These are phyloP conservation scores for Parnassius mnemosyne DNA, from an alignment of 2,888 invertebrate genomes.

Conservation along the genomic window DNA sequence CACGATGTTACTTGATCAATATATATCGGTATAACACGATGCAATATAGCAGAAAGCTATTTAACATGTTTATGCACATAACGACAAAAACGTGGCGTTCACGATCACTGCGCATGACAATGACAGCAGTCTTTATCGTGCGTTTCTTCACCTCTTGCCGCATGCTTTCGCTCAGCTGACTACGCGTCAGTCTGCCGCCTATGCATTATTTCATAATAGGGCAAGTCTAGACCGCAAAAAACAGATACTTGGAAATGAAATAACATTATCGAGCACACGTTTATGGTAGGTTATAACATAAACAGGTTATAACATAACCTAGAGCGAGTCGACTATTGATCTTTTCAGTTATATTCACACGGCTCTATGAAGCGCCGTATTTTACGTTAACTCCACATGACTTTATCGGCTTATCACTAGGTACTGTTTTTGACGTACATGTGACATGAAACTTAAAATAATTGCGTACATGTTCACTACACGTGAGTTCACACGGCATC, in stretches of 20 bases:
- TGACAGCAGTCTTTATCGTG: conserved; percentile 21
- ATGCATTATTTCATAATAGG: conserved; percentile 23
- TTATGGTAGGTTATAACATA: conserved; percentile 6
- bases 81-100: conserved; percentile 50
- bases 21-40: conserved; percentile 31
- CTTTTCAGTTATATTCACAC: conserved; percentile 15
- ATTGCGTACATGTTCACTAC: too few relatives aligned
- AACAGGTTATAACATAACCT: neutral
- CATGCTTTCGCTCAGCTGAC: conserved; percentile 34
- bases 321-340: conserved; percentile 1
- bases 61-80: conserved; percentile 12
- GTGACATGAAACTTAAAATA: too few relatives aligned
- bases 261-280: conserved; percentile 16
- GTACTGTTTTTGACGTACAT: too few relatives aligned
- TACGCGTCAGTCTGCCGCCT: conserved; percentile 36
- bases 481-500: too few relatives aligned
- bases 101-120: conserved; percentile 60
- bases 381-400: conserved; percentile 22
- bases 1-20: too few relatives aligned
- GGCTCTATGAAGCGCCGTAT: neutral
- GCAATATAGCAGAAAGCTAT: neutral
- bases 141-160: conserved; percentile 23
- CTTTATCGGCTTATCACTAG: conserved; percentile 18
- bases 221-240: conserved; percentile 16
- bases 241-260: conserved; percentile 3